phyloP scores from a whole-genome alignment of 2,113 vertebrate species.

The Ardeotis arabs region DNA sequence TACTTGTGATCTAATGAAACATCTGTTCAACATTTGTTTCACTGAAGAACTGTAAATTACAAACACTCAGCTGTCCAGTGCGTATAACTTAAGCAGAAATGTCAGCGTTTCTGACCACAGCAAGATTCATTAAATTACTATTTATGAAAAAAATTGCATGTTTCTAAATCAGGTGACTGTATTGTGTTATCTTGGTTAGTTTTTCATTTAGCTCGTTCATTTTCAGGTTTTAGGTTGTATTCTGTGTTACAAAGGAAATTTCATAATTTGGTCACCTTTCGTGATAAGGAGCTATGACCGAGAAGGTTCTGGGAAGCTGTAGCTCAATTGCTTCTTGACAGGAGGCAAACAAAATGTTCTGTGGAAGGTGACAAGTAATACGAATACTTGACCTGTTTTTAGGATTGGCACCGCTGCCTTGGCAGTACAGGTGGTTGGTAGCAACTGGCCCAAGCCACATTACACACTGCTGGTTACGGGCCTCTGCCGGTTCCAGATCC shows the following conservation, averaged over 20 bases:
- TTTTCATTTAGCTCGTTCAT: background rate
- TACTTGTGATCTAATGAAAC: background rate
- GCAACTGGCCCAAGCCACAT: slow-evolving; percentile 98
- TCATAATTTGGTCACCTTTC: background rate
- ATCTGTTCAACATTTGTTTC: background rate
- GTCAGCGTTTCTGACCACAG: background rate
- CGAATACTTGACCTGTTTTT: background rate
- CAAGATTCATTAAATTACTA: background rate
- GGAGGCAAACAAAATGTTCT: background rate
- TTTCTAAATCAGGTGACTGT: fast-evolving
- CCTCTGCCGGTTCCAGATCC: slow-evolving; percentile 90
- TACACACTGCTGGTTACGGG: slow-evolving; percentile 93
- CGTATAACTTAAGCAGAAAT: fast-evolving
- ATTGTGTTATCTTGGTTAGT: background rate
- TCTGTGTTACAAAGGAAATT: background rate
- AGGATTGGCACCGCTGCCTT: slow-evolving; percentile 94
- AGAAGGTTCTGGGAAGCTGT: background rate
- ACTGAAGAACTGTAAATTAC: background rate
- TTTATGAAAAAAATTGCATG: background rate
- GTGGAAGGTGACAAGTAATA: background rate
- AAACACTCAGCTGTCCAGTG: fast-evolving
- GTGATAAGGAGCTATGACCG: fast-evolving
- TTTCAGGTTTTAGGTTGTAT: background rate
- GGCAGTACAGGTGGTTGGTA: slow-evolving; percentile 94
- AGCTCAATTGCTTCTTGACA: background rate